A percentile compares a stretch with the other conserved stretches of the same genome.
Conservation (phyloP, 2,113 vertebrate species). For the Dryoscopus gambensis region DNA sequence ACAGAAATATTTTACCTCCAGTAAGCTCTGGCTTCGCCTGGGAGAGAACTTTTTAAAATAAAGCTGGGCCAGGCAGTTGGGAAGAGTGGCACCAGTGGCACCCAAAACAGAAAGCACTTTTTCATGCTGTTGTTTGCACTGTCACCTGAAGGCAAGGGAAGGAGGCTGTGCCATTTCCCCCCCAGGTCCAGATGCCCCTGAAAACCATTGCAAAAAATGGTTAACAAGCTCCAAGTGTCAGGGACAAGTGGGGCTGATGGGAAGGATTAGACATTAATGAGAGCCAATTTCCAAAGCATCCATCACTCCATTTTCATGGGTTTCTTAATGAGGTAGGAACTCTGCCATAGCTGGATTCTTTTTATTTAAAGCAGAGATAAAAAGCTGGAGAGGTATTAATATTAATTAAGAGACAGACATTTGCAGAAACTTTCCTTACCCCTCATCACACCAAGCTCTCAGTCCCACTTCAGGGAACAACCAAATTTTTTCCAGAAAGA, state of each 20-base stretch:
- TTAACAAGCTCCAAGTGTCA: conserved; percentile 14
- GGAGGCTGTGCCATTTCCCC: neutral
- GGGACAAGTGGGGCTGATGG: conserved; percentile 50
- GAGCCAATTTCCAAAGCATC: conserved; percentile 40
- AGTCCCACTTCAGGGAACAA: neutral
- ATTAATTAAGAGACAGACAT: conserved; percentile 57
- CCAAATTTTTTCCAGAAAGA: conserved; percentile 28
- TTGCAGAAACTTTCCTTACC: conserved; percentile 34
- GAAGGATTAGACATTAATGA: conserved; percentile 55
- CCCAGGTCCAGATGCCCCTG: neutral
- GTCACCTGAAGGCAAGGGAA: neutral
- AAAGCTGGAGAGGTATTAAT: conserved; percentile 48
- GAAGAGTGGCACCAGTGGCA: neutral
- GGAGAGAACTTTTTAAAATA: neutral
- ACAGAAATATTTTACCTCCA: neutral
- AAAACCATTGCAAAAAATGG: conserved; percentile 6
- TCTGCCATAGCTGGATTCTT: conserved; percentile 33
- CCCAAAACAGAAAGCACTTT: neutral
- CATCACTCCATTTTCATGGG: neutral
- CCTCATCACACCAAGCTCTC: neutral
- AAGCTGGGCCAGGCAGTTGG: neutral
- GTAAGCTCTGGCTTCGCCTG: neutral
- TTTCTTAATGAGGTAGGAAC: conserved; percentile 52
- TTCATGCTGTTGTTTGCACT: neutral
- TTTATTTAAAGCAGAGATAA: conserved; percentile 59